Base-by-base conservation (phyloP, 2,888 invertebrate species). In the Lamproptera curius region DNA sequence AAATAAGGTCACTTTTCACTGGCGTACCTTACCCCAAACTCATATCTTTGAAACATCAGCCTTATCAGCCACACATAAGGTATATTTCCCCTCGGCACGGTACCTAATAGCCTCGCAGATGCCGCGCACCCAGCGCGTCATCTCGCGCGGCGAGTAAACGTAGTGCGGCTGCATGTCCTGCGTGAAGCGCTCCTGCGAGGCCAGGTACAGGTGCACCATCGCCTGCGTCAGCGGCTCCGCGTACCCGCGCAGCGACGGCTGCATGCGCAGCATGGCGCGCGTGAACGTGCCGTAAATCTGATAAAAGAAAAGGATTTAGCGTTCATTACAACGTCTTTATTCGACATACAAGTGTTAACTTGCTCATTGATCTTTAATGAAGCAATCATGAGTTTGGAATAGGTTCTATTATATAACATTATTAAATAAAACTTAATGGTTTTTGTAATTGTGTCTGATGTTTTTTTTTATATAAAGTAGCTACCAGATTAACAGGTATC, bases 141-240 rank as follows among this genome's bases (percentile, higher is more conserved):
- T 97, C 87, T 99, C 99, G 68, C 97, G 91, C 8, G 99, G 99
- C 47, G 98, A 98, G 88, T 99, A 99, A 0, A 99, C 98, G 77
- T 99, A 99, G 83, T 99, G 99, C 1, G 99, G 99, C 79, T 99
- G 99, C 97, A 99, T 99, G 80, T 99, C 99, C 83, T 99, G 99
- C 0, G 99, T 99, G 81, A 99, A 99, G 44, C 94, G 91, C 76
- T 99, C 99, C 88, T 99, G 99, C 3, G 98, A 98, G 4, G 94
- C 92, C 44, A 99, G 90, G 88, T 99, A 99, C 74, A 99, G 96
- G 72, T 98, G 97, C 9, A 99, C 99, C 99, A 99, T 99, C 1
- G 99, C 98, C 68, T 96, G 96, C 1, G 99, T 99, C 34, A 99
- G 88, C 1, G 99, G 97, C 70, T 98, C 99, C 0, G 99, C 96